These are phyloP conservation scores for Machimus rusticus DNA, from an alignment of 2,888 invertebrate genomes.

Conservation along the genomic window DNA sequence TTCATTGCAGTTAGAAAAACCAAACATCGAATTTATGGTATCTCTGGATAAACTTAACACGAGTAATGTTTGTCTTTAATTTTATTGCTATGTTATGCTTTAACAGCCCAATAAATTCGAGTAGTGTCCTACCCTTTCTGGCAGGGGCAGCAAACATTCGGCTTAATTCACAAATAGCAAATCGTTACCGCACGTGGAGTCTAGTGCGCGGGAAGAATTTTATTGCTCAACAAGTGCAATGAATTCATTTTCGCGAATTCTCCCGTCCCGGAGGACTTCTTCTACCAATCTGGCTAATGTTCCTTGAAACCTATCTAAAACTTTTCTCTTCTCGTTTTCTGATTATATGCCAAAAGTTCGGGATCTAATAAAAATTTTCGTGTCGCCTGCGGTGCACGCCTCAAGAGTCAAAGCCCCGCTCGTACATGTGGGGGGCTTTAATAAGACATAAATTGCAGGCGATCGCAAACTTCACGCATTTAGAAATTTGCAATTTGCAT, in stretches of 20 bases:
- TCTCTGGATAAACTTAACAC: not conserved
- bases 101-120: not conserved
- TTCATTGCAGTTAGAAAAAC: not conserved
- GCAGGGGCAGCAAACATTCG: not conserved
- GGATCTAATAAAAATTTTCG: not conserved
- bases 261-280: not conserved
- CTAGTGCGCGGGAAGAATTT: not conserved
- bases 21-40: not conserved
- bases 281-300: not conserved
- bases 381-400: not conserved
- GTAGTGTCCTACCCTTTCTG: not conserved
- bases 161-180: not conserved
- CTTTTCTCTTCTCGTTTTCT: not conserved
- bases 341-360: constrained; percentile 6
- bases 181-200: not conserved
- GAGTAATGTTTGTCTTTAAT: not conserved
- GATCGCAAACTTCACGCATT: constrained; percentile 7
- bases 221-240: not conserved
- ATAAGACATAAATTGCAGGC: constrained; percentile 2
- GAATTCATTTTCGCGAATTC: not conserved
- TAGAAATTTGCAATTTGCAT: constrained; percentile 7
- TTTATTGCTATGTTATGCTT: not conserved
- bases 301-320: not conserved
- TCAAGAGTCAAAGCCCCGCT: constrained; percentile 6
- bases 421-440: not conserved